Conservation (phyloP, 2,113 vertebrate species). For the Bettongia penicillata region DNA sequence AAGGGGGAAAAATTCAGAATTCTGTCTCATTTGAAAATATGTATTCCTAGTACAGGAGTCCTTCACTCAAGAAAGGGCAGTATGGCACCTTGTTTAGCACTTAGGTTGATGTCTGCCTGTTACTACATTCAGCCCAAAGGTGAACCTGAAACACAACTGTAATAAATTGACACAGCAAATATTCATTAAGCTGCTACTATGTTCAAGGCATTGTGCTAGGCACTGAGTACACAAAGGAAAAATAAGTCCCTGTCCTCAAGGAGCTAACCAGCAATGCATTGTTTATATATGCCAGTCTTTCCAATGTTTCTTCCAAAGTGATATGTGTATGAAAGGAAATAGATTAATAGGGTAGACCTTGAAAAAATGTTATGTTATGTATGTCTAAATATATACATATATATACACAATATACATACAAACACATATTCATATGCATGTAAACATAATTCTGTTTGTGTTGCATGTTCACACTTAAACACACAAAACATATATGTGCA, state of each 20-base stretch:
- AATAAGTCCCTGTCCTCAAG: not conserved
- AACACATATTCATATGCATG: no score
- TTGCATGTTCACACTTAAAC: no score
- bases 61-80: not conserved
- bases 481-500: no score
- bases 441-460: no score
- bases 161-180: not conserved
- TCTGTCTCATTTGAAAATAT: no score
- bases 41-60: no score
- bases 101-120: not conserved
- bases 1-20: no score
- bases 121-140: not conserved
- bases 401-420: not conserved
- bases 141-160: not conserved
- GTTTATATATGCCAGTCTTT: not conserved
- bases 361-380: no score
- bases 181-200: not conserved
- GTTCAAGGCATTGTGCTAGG: not conserved
- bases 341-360: not conserved
- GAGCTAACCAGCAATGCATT: not conserved
- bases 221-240: not conserved
- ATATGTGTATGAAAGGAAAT: not conserved
- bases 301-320: not conserved
- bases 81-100: not conserved
- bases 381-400: not conserved